Evolutionary conservation across 2,113 vertebrate genomes (phyloP).

Genomic region (Melanocharis versteri): DNA sequence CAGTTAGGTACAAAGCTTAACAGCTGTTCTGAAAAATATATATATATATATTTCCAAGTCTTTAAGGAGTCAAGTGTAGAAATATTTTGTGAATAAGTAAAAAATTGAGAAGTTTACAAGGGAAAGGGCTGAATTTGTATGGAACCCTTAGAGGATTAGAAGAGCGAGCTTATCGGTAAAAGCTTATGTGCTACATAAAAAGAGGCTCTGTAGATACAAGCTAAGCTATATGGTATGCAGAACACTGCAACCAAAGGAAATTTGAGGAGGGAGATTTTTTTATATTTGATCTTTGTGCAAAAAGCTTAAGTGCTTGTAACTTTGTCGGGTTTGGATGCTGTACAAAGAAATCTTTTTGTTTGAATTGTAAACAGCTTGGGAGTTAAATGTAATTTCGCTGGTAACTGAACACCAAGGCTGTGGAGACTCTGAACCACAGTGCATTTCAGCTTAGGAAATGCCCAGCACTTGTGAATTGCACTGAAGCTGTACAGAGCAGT

Average conservation of each 20-base stretch:
- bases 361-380: constrained; percentile 9
- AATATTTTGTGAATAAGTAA: neutral
- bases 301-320: neutral
- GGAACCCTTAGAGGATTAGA: neutral
- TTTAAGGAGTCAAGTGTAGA: neutral
- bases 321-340: neutral
- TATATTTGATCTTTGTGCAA: neutral
- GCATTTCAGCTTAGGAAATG: neutral
- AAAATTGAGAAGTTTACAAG: constrained; percentile 35
- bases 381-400: neutral
- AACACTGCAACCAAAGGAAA: neutral
- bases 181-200: neutral
- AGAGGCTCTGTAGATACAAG: neutral
- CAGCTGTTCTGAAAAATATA: neutral
- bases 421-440: neutral
- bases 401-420: neutral
- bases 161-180: neutral
- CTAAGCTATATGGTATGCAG: neutral
- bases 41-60: neutral
- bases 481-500: neutral
- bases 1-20: neutral
- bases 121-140: neutral
- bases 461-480: neutral
- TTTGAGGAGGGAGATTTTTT: neutral
- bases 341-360: constrained; percentile 28